These are phyloP conservation scores for Hypena proboscidalis DNA, from an alignment of 2,888 invertebrate genomes.

Conservation along the genomic window DNA sequence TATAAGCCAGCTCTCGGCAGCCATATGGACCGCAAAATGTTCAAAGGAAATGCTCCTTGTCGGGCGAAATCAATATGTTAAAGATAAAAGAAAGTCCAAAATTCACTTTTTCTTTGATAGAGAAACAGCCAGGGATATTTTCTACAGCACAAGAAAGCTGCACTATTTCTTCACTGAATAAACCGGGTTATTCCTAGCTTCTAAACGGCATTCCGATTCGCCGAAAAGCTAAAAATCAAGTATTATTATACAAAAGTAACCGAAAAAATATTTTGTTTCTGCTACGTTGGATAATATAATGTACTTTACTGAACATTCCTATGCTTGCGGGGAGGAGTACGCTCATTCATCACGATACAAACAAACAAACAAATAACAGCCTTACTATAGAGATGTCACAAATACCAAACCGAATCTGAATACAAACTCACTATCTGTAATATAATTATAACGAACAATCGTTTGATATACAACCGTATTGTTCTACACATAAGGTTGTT, in stretches of 20 bases:
- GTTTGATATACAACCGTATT: constrained; percentile 27
- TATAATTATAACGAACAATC: background rate
- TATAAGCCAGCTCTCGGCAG: too few species aligned
- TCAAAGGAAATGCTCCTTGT: too few species aligned
- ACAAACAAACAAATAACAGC: constrained; percentile 28
- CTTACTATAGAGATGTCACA: constrained; percentile 47
- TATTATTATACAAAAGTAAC: too few species aligned
- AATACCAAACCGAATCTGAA: constrained; percentile 36
- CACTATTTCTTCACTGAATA: too few species aligned
- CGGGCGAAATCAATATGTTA: too few species aligned
- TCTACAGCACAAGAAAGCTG: too few species aligned
- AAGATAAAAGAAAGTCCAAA: too few species aligned
- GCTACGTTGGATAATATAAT: constrained; percentile 31
- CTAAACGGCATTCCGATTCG: background rate
- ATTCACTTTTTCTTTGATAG: too few species aligned
- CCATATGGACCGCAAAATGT: too few species aligned
- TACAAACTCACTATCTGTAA: constrained; percentile 18
- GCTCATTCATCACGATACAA: constrained; percentile 43
- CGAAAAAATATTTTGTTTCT: constrained; percentile 25
- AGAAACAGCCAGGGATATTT: too few species aligned
- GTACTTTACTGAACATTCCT: constrained; percentile 33
- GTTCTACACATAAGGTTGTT: constrained; percentile 7
- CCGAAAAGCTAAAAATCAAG: too few species aligned
- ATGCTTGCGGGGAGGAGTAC: constrained; percentile 30
- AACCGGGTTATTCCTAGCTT: too few species aligned